Conservation (phyloP, 2,888 invertebrate genomes). For the Apantesis nais region DNA sequence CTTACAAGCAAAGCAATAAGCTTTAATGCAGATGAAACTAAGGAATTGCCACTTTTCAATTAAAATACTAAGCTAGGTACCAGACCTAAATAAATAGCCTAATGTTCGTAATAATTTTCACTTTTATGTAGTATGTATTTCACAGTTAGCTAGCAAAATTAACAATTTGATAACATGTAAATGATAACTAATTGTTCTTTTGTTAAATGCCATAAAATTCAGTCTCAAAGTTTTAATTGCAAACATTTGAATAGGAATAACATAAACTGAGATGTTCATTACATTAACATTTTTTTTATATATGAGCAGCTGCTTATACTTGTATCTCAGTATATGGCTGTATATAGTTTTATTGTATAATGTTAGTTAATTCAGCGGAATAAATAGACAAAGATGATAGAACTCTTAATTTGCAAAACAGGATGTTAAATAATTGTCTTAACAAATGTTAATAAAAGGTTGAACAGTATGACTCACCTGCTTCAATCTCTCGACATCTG, state of each 20-base stretch:
- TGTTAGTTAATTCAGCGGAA: slow-evolving; percentile 15
- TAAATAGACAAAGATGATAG: slow-evolving; percentile 16
- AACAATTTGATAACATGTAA: slow-evolving; percentile 21
- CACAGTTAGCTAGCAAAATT: slow-evolving; percentile 12
- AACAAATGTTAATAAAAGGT: slow-evolving; percentile 20
- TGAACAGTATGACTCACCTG: slow-evolving; percentile 65
- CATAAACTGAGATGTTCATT: slow-evolving; percentile 35
- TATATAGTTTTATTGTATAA: slow-evolving; percentile 24
- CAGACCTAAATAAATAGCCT: slow-evolving; percentile 5
- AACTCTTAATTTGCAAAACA: slow-evolving; percentile 19
- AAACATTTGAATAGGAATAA: slow-evolving; percentile 42
- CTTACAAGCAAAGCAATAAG: neutral
- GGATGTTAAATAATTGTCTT: slow-evolving; percentile 18
- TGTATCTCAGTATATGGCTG: slow-evolving; percentile 12
- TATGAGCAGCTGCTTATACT: slow-evolving; percentile 1
- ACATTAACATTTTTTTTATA: slow-evolving; percentile 23
- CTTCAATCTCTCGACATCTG: slow-evolving; percentile 80
- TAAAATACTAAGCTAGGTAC: neutral
- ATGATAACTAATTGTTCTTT: slow-evolving; percentile 43
- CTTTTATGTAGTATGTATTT: slow-evolving; percentile 26
- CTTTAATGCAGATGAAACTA: neutral
- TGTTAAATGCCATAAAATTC: slow-evolving; percentile 38
- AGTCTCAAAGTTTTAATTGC: slow-evolving; percentile 42
- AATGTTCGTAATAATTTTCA: slow-evolving; percentile 23
- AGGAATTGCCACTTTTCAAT: neutral